These are phyloP conservation scores for Oryzias woworae DNA, from an alignment of 2,113 vertebrate species.

Conservation along the genomic window DNA sequence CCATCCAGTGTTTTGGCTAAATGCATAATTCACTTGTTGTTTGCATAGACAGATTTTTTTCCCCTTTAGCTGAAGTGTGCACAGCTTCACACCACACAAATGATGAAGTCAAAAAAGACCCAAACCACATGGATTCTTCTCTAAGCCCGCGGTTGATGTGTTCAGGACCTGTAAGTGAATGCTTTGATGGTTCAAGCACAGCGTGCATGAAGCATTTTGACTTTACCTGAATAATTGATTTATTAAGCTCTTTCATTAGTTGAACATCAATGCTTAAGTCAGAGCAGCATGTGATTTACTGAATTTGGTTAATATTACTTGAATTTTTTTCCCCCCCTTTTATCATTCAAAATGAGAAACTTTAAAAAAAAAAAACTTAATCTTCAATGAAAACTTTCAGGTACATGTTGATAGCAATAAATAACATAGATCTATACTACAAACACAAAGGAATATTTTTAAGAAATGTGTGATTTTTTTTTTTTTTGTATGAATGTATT, in stretches of 20 bases:
- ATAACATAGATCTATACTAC: too few species aligned
- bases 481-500: too few species aligned
- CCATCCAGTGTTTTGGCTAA: conserved; percentile 27
- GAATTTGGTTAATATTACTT: background rate
- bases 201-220: conserved; percentile 12
- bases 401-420: too few species aligned
- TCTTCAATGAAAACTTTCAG: too few species aligned
- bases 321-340: background rate
- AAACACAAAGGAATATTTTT: too few species aligned
- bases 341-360: background rate
- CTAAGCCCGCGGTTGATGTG: background rate
- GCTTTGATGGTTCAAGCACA: conserved; percentile 23
- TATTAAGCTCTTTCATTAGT: conserved; percentile 9
- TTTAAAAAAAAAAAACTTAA: too few species aligned
- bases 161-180: conserved; percentile 1
- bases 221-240: conserved; percentile 58
- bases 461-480: too few species aligned
- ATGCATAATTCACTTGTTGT: conserved; percentile 48
- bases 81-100: conserved; percentile 13
- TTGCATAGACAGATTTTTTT: conserved; percentile 37
- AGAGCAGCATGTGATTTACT: background rate
- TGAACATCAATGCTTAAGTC: conserved; percentile 47
- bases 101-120: too few species aligned
- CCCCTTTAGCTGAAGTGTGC: conserved; percentile 23
- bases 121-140: conserved; percentile 8